A percentile compares a stretch with the other conserved stretches of the same genome.
These are phyloP conservation scores for Misgurnus anguillicaudatus DNA, from an alignment of 2,113 vertebrate species.

Conservation along the genomic window DNA sequence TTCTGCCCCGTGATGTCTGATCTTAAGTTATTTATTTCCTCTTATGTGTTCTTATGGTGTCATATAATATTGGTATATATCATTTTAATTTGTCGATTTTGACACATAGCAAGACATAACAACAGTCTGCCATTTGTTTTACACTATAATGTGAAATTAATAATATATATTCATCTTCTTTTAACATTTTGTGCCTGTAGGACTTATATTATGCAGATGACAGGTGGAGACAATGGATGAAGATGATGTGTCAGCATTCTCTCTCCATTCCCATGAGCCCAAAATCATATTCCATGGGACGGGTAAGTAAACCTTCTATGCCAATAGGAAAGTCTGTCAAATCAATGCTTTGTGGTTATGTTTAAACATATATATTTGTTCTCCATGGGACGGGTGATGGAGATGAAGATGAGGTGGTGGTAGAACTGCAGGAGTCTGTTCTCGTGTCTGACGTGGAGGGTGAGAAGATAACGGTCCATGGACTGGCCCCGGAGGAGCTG, in stretches of 20 bases:
- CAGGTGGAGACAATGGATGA: slow-evolving; percentile 98
- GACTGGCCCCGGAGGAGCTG: slow-evolving; percentile 91
- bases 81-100: too few relatives aligned
- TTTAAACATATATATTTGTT: slow-evolving; percentile 7
- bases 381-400: slow-evolving; percentile 74
- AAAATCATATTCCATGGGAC: slow-evolving; percentile 94
- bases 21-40: background rate
- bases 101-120: background rate
- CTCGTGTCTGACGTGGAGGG: slow-evolving; percentile 94
- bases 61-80: too few relatives aligned
- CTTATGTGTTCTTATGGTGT: too few relatives aligned
- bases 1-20: background rate
- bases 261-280: slow-evolving; percentile 91
- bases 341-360: slow-evolving; percentile 12
- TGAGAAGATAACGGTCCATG: slow-evolving; percentile 90
- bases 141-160: background rate
- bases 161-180: background rate
- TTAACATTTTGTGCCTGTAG: background rate
- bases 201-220: slow-evolving; percentile 79
- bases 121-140: background rate
- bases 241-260: slow-evolving; percentile 87
- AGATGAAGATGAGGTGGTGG: slow-evolving; percentile 92
- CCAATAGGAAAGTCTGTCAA: slow-evolving; percentile 35
- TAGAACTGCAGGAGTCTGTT: slow-evolving; percentile 97
- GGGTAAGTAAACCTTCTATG: slow-evolving; percentile 73